Conservation (phyloP, 2,888 invertebrate species). For the Exocentrus adspersus region DNA sequence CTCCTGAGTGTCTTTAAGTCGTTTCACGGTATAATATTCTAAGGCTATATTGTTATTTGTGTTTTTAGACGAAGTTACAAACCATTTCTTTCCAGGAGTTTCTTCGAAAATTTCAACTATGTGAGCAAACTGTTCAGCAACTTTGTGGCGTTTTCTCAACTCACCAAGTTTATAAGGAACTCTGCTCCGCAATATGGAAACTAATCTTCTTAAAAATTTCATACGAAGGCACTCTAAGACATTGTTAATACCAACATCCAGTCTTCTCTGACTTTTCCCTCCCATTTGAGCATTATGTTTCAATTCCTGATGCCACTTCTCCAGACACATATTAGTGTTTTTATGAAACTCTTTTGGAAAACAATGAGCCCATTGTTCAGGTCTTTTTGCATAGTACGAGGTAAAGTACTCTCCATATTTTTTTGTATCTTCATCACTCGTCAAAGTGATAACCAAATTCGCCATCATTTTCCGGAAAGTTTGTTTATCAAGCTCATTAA, state of each 20-base stretch:
- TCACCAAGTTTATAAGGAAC: not conserved
- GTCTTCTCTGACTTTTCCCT: not conserved
- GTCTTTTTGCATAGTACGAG: not conserved
- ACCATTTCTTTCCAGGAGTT: not conserved
- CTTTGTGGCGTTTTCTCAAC: slow-evolving; percentile 1
- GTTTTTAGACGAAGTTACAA: not conserved
- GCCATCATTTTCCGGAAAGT: not conserved
- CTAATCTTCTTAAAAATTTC: slow-evolving; percentile 5
- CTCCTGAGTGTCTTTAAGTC: not conserved
- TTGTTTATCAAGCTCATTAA: not conserved
- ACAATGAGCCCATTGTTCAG: slow-evolving; percentile 1
- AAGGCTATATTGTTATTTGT: too few relatives aligned
- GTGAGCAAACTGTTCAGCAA: not conserved
- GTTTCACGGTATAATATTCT: slow-evolving; percentile 3
- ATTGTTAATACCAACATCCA: slow-evolving; percentile 4
- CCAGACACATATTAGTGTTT: slow-evolving; percentile 10
- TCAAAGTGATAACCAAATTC: not conserved
- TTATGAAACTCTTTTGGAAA: not conserved
- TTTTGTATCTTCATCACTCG: not conserved
- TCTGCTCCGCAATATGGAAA: not conserved
- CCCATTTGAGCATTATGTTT: slow-evolving; percentile 6
- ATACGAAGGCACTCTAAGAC: not conserved
- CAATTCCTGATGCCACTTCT: slow-evolving; percentile 9
- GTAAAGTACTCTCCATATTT: slow-evolving; percentile 12
- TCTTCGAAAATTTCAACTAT: not conserved